Conservation (phyloP, 2,888 invertebrate species). For the Drosophila subquinaria region DNA sequence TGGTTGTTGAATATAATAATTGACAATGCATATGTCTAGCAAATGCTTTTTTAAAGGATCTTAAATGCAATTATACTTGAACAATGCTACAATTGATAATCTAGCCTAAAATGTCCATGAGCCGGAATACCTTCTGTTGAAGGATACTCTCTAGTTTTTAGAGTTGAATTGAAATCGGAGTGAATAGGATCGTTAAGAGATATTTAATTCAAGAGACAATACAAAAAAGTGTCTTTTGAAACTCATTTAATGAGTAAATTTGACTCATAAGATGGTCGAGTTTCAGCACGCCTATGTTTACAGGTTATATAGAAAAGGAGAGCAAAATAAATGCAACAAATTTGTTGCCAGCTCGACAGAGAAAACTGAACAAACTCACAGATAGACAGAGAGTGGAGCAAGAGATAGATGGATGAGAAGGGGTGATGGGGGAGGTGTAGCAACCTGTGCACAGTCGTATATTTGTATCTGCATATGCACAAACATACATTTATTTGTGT, state of each 20-base stretch:
- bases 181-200: no score
- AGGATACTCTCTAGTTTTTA: no score
- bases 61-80: no score
- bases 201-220: no score
- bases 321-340: constrained; percentile 5
- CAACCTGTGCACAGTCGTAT: constrained; percentile 15
- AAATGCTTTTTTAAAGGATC: neutral
- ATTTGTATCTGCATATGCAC: constrained; percentile 1
- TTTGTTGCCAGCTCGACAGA: constrained; percentile 16
- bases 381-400: no score
- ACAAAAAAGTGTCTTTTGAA: neutral
- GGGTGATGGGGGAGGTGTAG: neutral
- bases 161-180: no score
- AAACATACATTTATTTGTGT: constrained; percentile 10
- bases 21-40: constrained; percentile 1
- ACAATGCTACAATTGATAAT: no score
- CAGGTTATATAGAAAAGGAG: constrained; percentile 1
- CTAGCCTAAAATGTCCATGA: no score
- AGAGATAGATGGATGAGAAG: neutral
- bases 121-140: no score
- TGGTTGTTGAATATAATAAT: constrained; percentile 3
- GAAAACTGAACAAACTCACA: constrained; percentile 8
- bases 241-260: neutral
- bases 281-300: neutral
- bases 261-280: neutral